Conservation (phyloP, 2,888 invertebrate species). For the Antitype chi region DNA sequence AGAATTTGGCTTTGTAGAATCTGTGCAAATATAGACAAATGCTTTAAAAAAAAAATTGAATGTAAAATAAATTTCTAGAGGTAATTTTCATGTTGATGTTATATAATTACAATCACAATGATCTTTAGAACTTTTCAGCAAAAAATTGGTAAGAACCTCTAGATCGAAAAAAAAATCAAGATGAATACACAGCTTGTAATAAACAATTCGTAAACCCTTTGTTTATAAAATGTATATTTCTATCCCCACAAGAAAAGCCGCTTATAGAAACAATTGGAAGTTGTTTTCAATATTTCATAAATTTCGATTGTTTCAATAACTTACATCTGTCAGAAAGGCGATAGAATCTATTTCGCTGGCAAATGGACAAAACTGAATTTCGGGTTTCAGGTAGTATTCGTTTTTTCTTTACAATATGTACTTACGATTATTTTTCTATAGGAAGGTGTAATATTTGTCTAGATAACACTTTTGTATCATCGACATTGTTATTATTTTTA, state of each 20-base stretch:
- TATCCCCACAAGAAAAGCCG: slow-evolving; percentile 59
- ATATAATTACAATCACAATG: neutral
- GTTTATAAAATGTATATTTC: slow-evolving; percentile 56
- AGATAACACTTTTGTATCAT: neutral
- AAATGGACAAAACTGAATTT: slow-evolving; percentile 39
- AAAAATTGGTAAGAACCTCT: neutral
- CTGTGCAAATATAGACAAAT: neutral
- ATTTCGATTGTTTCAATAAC: slow-evolving; percentile 77
- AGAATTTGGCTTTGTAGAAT: neutral
- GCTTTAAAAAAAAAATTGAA: neutral
- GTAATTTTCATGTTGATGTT: neutral
- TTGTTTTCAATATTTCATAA: slow-evolving; percentile 79
- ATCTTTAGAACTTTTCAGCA: neutral
- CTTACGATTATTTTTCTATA: neutral
- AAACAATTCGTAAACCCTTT: slow-evolving; percentile 24
- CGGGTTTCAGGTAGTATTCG: slow-evolving; percentile 23
- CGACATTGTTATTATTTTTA: neutral
- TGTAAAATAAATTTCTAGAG: neutral
- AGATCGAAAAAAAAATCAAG: neutral
- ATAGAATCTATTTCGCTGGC: slow-evolving; percentile 64
- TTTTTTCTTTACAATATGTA: slow-evolving; percentile 11
- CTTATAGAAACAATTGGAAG: slow-evolving; percentile 67
- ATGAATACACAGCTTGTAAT: neutral
- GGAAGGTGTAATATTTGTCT: neutral
- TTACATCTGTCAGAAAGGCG: slow-evolving; percentile 78